A percentile compares a stretch with the other conserved stretches of the same genome.
Evolutionary conservation across 2,888 invertebrate species (phyloP).

Genomic region (Netelia inedita): DNA sequence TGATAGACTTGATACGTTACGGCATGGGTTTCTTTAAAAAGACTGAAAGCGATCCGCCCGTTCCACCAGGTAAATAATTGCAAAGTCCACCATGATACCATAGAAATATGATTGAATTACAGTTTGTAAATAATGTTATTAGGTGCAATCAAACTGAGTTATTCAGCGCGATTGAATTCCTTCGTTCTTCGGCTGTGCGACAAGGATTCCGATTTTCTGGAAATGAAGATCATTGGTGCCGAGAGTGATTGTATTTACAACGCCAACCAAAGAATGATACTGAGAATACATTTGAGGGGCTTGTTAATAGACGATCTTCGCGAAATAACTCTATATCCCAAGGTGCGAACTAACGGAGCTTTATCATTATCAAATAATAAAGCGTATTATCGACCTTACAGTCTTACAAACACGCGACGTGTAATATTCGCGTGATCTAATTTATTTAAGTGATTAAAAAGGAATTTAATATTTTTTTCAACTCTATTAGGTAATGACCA

Average conservation of each 20-base stretch:
- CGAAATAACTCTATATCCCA: conserved; percentile 91
- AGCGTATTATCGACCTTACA: background rate
- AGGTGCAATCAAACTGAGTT: conserved; percentile 87
- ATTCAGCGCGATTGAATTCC: conserved; percentile 88
- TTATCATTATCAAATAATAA: background rate
- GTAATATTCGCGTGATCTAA: background rate
- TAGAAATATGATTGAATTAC: background rate
- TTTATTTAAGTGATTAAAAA: too few relatives aligned
- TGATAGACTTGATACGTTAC: conserved; percentile 72
- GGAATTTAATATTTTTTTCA: background rate
- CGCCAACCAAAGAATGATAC: conserved; percentile 91
- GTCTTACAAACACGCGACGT: too few relatives aligned
- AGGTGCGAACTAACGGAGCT: conserved; percentile 85
- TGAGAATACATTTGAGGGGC: conserved; percentile 89
- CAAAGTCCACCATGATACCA: background rate
- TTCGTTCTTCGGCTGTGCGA: conserved; percentile 89
- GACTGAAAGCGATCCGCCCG: conserved; percentile 88
- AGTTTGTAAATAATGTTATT: conserved; percentile 58
- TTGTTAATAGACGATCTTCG: conserved; percentile 90
- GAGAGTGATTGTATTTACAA: conserved; percentile 92
- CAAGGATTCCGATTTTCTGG: conserved; percentile 90
- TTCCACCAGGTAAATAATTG: conserved; percentile 88
- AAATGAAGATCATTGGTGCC: conserved; percentile 88
- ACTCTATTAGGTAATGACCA: conserved; percentile 88
- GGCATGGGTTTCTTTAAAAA: conserved; percentile 75